Evolutionary conservation across 2,888 invertebrate genomes (phyloP).

Genomic region (Eurytoma californica): DNA sequence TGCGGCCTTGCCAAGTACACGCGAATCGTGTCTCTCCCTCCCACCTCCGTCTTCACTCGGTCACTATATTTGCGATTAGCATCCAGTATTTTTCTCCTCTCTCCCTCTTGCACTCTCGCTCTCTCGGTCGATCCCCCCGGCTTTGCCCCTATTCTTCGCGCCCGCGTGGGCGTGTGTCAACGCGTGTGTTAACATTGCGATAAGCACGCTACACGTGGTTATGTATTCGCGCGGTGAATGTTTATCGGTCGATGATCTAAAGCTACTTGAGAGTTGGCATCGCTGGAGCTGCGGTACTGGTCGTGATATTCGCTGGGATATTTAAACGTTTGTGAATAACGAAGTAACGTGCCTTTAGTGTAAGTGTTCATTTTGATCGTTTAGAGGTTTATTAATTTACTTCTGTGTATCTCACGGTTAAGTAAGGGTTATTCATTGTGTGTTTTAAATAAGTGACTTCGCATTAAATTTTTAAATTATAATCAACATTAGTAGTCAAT

Average conservation of each 20-base stretch:
- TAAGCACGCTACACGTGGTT: slow-evolving; percentile 11
- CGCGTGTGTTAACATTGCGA: slow-evolving; percentile 14
- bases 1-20: slow-evolving; percentile 66
- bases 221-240: slow-evolving; percentile 15
- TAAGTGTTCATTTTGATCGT: neutral
- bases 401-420: too few species aligned
- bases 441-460: too few species aligned
- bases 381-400: too few species aligned
- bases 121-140: neutral
- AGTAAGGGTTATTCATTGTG: too few species aligned
- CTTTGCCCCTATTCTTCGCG: neutral
- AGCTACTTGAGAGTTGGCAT: slow-evolving; percentile 47
- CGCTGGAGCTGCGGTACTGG: neutral
- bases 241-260: slow-evolving; percentile 63
- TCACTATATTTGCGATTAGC: slow-evolving; percentile 63
- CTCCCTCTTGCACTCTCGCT: neutral
- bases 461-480: too few species aligned
- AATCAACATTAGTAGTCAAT: too few species aligned
- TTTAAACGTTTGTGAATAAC: neutral
- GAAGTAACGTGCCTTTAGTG: neutral
- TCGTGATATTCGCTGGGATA: neutral
- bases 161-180: neutral
- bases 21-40: slow-evolving; percentile 52
- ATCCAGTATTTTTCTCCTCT: slow-evolving; percentile 53
- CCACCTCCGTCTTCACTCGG: slow-evolving; percentile 57